phyloP scores from a whole-genome alignment of 2,888 invertebrate species.

The Protophormia terraenovae region DNA sequence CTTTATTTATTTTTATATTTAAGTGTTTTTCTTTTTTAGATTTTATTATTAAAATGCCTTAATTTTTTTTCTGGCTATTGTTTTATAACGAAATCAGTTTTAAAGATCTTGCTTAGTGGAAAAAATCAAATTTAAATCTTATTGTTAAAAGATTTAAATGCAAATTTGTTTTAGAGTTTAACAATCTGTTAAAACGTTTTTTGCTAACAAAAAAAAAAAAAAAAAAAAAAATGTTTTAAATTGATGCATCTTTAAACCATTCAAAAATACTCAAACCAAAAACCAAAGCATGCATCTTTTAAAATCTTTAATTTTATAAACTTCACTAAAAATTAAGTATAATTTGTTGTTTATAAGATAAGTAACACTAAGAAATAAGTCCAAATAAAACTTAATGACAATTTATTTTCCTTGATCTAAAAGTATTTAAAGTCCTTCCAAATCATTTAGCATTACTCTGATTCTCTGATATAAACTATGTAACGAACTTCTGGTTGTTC shows the following conservation, averaged over 20 bases:
- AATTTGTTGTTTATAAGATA: neutral
- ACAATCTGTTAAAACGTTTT: constrained; percentile 52
- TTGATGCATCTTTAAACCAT: constrained; percentile 55
- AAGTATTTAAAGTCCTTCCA: too few relatives aligned
- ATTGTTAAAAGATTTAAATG: constrained; percentile 63
- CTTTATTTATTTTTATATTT: too few relatives aligned
- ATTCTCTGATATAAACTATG: too few relatives aligned
- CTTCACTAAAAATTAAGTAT: neutral
- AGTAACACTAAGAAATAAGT: neutral
- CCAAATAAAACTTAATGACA: too few relatives aligned
- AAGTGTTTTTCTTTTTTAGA: neutral
- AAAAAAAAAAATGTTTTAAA: constrained; percentile 26
- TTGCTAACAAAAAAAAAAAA: constrained; percentile 1
- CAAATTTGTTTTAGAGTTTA: constrained; percentile 59
- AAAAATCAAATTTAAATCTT: constrained; percentile 56
- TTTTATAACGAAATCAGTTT: neutral
- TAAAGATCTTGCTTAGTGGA: neutral
- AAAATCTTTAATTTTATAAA: neutral
- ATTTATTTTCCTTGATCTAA: too few relatives aligned
- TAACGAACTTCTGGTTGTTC: neutral
- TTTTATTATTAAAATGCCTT: neutral
- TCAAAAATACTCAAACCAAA: constrained; percentile 33
- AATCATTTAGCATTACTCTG: too few relatives aligned
- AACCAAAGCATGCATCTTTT: constrained; percentile 22
- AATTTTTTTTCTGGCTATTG: neutral